Base-by-base conservation (phyloP, 2,797 vertebrate genomes). In the Alectoris magna region DNA sequence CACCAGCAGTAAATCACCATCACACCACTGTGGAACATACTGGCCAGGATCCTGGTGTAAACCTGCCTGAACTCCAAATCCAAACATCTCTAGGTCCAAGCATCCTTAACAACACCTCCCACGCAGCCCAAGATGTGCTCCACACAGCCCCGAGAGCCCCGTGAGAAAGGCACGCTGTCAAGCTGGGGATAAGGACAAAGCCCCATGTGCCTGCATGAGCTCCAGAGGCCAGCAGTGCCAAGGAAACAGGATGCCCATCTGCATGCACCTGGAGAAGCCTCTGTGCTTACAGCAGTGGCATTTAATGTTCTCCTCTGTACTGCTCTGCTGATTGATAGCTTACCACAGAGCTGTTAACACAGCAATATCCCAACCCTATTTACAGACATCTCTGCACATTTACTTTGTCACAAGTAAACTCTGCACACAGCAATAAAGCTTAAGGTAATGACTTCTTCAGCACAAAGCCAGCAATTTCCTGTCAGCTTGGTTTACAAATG, bases 371-470 rank as follows among this genome's bases (percentile, higher is more conserved):
- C 80, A 58, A 74, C 87, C 90, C 93, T 89, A 92, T 94, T 96
- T 96, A 96, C 92, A 94, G 94, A 91, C 94, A 95, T 84, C 94
- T 91, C 96, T 90, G 91, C 80, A 67, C 97, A 96, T 97, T 97
- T 96, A 96, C 93, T 96, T 96, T 97, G 96, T 94, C 96, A 95
- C 94, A 72, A 97, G 89, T 92, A 97, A 97, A 96, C 93, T 92
- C 95, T 55, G 72, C 94, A 85, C 87, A 93, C 8, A 19, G 95
- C 93, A 96, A 97, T 97, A 97, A 97, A 97, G 96, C 94, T 96
- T 93, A 93, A 95, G 95, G 96, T 97, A 97, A 97, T 95, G 95
- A 97, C 96, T 96, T 96, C 96, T 96, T 95, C 93, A 93, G 95
- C 87, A 95, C 87, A 93, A 95, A 96, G 92, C 94, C 85, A 87